phyloP scores from a whole-genome alignment of 2,797 vertebrate species.

The Phalloptychus januarius region DNA sequence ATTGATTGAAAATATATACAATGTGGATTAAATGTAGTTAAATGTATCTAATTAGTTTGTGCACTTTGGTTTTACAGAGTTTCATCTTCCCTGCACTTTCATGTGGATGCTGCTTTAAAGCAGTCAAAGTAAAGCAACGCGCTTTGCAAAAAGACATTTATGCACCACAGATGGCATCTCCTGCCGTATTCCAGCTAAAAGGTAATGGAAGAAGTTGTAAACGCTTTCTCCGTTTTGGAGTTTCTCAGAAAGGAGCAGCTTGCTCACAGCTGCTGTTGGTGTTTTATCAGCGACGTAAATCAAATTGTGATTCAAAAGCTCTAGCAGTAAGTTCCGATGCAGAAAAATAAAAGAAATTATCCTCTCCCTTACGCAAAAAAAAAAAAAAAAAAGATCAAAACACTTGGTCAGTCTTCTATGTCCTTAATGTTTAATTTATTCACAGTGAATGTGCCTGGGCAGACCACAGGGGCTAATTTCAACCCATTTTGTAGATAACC shows the following conservation, averaged over 20 bases:
- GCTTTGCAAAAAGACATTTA: constrained; percentile 56
- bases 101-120: constrained; percentile 50
- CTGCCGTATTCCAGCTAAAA: constrained; percentile 59
- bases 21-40: neutral
- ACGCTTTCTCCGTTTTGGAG: constrained; percentile 43
- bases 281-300: constrained; percentile 58
- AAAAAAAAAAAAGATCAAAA: constrained; percentile 42
- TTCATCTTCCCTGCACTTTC: constrained; percentile 29
- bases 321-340: constrained; percentile 44
- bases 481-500: constrained; percentile 68
- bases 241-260: constrained; percentile 51
- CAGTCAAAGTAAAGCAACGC: constrained; percentile 51
- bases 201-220: constrained; percentile 60
- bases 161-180: constrained; percentile 69
- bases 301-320: constrained; percentile 39
- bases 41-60: constrained; percentile 5
- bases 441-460: constrained; percentile 37
- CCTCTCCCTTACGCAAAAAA: neutral
- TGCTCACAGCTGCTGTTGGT: constrained; percentile 62
- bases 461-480: constrained; percentile 54
- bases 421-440: constrained; percentile 39
- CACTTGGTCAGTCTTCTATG: constrained; percentile 11
- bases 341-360: constrained; percentile 25
- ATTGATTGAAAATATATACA: neutral
- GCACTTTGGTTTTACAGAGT: neutral